A percentile compares a stretch with the other conserved stretches of the same genome.
phyloP scores from a whole-genome alignment of 1,140 invertebrate genomes.

The Pogonomyrmex barbatus region DNA sequence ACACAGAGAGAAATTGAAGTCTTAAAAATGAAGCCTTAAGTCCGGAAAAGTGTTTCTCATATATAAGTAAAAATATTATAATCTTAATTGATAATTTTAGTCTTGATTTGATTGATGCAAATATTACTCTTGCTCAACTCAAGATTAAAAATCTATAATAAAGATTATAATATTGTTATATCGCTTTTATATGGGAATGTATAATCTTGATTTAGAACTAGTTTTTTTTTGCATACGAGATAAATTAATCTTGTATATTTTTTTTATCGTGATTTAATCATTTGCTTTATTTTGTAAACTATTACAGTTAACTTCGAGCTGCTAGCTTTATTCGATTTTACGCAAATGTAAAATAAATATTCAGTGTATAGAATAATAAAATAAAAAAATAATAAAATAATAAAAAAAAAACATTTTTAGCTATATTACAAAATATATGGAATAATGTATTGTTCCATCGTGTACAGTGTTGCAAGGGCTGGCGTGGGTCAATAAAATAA shows the following conservation, averaged over 20 bases:
- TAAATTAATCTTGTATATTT: slow-evolving; percentile 24
- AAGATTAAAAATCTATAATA: no score
- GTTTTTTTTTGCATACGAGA: not conserved
- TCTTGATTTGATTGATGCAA: no score
- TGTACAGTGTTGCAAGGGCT: not conserved
- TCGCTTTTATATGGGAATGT: no score
- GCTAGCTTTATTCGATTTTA: not conserved
- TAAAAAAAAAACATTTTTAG: not conserved
- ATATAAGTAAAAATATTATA: no score
- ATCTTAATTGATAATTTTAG: no score
- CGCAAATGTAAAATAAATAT: not conserved
- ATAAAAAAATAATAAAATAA: no score
- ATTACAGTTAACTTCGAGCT: not conserved
- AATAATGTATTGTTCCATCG: not conserved
- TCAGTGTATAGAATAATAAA: not conserved
- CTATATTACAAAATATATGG: not conserved
- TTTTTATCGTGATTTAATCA: not conserved
- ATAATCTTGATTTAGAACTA: no score
- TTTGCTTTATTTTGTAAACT: not conserved
- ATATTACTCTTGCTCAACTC: no score
- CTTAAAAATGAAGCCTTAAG: no score
- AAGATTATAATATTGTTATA: no score
- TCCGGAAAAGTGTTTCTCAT: no score
- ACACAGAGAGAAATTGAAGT: no score
- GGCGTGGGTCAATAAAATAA: not conserved